These are phyloP conservation scores for Cichladusa arquata DNA, from an alignment of 2,113 vertebrate genomes.

Conservation along the genomic window DNA sequence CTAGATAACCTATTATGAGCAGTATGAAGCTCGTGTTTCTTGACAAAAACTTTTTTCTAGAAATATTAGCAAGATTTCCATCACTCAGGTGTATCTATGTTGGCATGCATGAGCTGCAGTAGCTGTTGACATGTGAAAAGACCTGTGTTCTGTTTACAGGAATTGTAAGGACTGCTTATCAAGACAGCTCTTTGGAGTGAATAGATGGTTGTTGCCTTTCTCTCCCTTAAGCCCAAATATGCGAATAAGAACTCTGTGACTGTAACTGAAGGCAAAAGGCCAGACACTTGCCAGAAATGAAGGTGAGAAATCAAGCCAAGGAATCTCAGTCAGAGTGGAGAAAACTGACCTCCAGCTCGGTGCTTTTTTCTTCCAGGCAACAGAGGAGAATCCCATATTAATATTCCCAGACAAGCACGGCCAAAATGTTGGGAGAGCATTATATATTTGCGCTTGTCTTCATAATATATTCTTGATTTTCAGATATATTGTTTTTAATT, in stretches of 20 bases:
- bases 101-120: neutral
- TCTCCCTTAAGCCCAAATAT: neutral
- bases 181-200: neutral
- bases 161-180: neutral
- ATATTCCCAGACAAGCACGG: neutral
- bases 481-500: neutral
- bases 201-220: neutral
- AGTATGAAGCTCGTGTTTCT: neutral
- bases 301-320: neutral
- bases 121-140: neutral
- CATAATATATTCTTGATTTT: neutral
- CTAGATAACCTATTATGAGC: neutral
- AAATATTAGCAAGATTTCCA: neutral
- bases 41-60: neutral
- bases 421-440: neutral
- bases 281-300: neutral
- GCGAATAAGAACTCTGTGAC: neutral
- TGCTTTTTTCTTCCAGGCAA: neutral
- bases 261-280: neutral
- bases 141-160: neutral
- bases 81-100: fast-evolving
- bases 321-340: neutral
- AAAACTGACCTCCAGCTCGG: neutral
- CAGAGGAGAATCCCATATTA: neutral
- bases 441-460: neutral